These are phyloP conservation scores for Periparus ater DNA, from an alignment of 2,797 vertebrate species.

Conservation along the genomic window DNA sequence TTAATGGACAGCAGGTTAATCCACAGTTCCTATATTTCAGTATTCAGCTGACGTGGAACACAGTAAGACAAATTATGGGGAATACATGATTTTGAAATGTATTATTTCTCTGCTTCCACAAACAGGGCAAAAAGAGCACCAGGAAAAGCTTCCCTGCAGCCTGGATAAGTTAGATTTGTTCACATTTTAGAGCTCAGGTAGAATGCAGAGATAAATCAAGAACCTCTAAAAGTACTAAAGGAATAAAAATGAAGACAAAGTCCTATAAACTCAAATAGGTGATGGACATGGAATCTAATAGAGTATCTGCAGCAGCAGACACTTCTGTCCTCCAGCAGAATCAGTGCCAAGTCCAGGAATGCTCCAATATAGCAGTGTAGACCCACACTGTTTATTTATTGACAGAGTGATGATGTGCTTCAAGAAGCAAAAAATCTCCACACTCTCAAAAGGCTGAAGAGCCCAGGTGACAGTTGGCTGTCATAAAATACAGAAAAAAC, in stretches of 20 bases:
- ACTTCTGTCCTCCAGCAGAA: neutral
- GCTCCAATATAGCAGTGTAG: neutral
- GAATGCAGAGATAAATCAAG: neutral
- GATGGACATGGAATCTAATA: neutral
- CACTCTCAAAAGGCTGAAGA: neutral
- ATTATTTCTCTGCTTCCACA: neutral
- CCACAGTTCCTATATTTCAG: neutral
- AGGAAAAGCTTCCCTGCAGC: neutral
- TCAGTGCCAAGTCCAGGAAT: neutral
- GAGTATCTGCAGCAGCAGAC: neutral
- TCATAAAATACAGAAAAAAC: neutral
- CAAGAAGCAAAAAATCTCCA: neutral
- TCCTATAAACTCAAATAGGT: neutral
- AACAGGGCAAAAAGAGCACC: neutral
- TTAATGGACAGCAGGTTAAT: neutral
- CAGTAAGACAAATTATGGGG: neutral
- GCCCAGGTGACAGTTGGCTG: neutral
- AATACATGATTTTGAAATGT: neutral
- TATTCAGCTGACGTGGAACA: neutral
- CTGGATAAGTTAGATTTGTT: neutral
- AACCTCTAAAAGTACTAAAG: neutral
- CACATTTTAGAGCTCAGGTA: neutral
- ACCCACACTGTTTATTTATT: neutral
- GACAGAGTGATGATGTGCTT: neutral
- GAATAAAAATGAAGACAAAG: neutral